phyloP scores from a whole-genome alignment of 2,797 vertebrate species.

The Numenius phaeopus region DNA sequence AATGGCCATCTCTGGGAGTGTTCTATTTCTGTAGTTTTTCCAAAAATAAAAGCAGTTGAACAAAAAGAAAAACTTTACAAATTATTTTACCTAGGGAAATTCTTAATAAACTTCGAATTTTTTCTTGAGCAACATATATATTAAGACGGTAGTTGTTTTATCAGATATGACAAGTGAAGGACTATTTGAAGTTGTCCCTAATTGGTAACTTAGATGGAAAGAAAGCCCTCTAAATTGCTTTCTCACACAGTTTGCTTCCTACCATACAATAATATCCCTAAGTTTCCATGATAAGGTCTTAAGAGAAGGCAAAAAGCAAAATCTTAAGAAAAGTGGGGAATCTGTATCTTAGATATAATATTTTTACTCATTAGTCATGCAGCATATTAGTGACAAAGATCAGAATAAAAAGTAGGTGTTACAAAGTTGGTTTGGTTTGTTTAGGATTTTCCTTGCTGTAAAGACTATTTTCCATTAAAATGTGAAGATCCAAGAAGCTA shows the following conservation, averaged over 20 bases:
- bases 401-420: neutral
- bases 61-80: neutral
- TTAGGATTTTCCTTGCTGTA: fast-evolving
- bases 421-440: neutral
- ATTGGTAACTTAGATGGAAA: neutral
- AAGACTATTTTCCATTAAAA: neutral
- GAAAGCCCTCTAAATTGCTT: neutral
- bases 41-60: neutral
- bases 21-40: neutral
- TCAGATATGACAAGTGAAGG: neutral
- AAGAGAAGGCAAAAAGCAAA: neutral
- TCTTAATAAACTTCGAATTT: neutral
- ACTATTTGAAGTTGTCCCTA: neutral
- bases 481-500: neutral
- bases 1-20: neutral
- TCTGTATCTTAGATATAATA: neutral
- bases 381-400: neutral
- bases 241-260: neutral
- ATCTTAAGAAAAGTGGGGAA: neutral
- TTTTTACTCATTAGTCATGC: fast-evolving
- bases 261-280: neutral
- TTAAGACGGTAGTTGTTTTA: neutral
- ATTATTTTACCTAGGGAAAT: neutral
- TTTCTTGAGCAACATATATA: neutral
- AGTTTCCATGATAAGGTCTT: neutral